Conservation (phyloP, 2,113 vertebrate genomes). For the Illadopsis cleaveri region DNA sequence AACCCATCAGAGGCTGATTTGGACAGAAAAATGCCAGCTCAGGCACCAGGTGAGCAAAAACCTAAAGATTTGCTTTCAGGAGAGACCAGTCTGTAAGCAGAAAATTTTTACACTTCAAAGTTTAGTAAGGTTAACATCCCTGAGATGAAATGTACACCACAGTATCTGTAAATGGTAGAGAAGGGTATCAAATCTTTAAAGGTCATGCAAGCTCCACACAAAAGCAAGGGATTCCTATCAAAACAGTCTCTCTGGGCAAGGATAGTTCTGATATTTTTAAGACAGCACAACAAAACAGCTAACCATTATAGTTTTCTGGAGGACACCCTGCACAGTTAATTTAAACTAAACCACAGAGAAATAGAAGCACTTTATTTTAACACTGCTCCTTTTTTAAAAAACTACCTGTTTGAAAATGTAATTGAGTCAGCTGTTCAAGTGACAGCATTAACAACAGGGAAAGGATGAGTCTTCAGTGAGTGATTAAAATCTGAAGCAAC, state of each 20-base stretch:
- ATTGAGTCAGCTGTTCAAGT: constrained; percentile 13
- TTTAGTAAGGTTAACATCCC: neutral
- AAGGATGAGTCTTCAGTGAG: neutral
- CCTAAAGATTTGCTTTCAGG: neutral
- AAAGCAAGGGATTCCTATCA: neutral
- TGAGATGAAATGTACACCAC: neutral
- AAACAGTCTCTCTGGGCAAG: neutral
- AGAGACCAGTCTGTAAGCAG: neutral
- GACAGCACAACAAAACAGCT: neutral
- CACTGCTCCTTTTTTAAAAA: neutral
- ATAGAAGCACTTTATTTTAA: neutral
- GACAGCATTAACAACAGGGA: neutral
- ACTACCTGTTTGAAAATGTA: neutral
- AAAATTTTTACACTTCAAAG: neutral
- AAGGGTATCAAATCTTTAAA: neutral
- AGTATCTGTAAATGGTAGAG: neutral
- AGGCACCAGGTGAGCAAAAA: neutral
- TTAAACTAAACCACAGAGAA: neutral
- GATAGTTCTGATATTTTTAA: neutral
- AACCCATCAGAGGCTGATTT: neutral
- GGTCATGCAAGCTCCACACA: neutral
- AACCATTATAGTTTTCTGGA: neutral
- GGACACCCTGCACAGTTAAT: neutral
- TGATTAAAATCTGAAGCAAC: neutral
- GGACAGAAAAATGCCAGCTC: neutral